These are phyloP conservation scores for Scaptomyza tumidula DNA, from an alignment of 2,888 invertebrate genomes.

Conservation along the genomic window DNA sequence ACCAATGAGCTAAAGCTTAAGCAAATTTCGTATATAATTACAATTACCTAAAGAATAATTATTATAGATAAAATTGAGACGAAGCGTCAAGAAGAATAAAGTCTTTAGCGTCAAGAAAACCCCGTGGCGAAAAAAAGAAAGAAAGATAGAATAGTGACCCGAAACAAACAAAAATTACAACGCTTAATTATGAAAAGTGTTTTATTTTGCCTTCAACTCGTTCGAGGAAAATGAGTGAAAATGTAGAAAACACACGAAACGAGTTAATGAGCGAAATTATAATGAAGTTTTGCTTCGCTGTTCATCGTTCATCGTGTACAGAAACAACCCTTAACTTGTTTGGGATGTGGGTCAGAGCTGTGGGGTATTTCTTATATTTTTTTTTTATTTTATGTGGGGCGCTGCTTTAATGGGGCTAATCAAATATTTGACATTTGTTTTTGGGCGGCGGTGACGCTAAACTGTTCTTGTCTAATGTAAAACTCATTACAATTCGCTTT, in stretches of 20 bases:
- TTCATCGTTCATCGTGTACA: slow-evolving; percentile 15
- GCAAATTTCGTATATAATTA: no score
- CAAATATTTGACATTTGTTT: slow-evolving; percentile 78
- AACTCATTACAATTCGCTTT: slow-evolving; percentile 49
- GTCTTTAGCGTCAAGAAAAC: slow-evolving; percentile 31
- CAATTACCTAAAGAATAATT: no score
- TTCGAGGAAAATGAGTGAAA: slow-evolving; percentile 46
- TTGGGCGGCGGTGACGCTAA: slow-evolving; percentile 43
- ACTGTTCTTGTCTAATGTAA: slow-evolving; percentile 51
- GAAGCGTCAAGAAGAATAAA: slow-evolving; percentile 23
- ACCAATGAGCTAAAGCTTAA: no score
- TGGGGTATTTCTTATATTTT: background rate
- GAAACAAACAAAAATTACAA: slow-evolving; percentile 75
- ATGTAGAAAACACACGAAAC: slow-evolving; percentile 60
- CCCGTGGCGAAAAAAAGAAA: slow-evolving; percentile 12
- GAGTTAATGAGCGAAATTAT: slow-evolving; percentile 77
- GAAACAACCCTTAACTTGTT: slow-evolving; percentile 57
- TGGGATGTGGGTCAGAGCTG: slow-evolving; percentile 64
- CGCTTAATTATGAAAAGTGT: slow-evolving; percentile 79
- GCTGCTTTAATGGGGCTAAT: slow-evolving; percentile 75
- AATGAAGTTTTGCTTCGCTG: slow-evolving; percentile 63
- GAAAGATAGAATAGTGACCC: slow-evolving; percentile 23
- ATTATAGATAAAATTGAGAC: slow-evolving; percentile 18
- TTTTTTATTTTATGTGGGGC: slow-evolving; percentile 3
- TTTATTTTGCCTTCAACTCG: slow-evolving; percentile 55